Evolutionary conservation across 2,113 vertebrate species (phyloP).

Genomic region (Colistium nudipinnis): DNA sequence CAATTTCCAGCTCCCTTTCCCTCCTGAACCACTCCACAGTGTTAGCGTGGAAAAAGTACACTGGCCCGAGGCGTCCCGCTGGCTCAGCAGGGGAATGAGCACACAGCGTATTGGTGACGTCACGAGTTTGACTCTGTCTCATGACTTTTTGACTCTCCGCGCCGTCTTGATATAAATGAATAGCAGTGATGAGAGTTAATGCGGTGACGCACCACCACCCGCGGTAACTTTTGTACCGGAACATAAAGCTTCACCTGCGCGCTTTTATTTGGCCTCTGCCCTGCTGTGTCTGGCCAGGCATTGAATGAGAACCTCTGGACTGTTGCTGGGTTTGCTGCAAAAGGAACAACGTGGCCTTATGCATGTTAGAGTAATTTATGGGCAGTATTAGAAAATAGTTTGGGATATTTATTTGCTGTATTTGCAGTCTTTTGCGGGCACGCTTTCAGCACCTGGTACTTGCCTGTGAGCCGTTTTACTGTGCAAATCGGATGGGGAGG

Average conservation of each 20-base stretch:
- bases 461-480: conserved; percentile 50
- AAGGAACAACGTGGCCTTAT: not conserved
- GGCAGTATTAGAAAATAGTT: not conserved
- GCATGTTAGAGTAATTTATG: not conserved
- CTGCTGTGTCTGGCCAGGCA: not conserved
- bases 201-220: not conserved
- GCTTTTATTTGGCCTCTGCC: not conserved
- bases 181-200: not conserved
- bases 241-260: not conserved
- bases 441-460: conserved; percentile 29
- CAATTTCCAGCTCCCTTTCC: conserved; percentile 39
- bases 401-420: conserved; percentile 12
- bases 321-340: conserved; percentile 2
- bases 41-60: conserved; percentile 60
- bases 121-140: conserved; percentile 20
- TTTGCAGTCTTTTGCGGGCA: conserved; percentile 11
- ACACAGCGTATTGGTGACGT: conserved; percentile 26
- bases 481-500: conserved; percentile 58
- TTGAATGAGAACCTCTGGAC: no score
- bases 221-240: not conserved
- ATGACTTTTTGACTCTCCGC: conserved; percentile 38
- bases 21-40: conserved; percentile 43
- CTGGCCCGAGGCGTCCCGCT: conserved; percentile 52
- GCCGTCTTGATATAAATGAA: not conserved
- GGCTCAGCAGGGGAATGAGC: conserved; percentile 49